phyloP scores from a whole-genome alignment of 2,888 invertebrate species.

The Ellobium chinense region DNA sequence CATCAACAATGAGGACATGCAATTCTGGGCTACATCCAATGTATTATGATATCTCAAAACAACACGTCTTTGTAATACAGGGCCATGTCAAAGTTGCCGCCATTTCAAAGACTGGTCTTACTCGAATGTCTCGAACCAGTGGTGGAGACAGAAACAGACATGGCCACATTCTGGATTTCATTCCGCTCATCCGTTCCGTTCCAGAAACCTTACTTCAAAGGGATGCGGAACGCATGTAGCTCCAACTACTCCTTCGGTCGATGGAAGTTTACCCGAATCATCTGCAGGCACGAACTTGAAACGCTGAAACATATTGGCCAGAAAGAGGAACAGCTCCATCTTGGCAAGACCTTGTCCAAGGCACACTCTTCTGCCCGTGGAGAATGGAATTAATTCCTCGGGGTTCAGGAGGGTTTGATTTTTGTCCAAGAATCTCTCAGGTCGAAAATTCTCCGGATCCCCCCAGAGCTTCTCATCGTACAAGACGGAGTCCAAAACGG shows the following conservation, averaged over 20 bases:
- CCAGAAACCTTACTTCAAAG: constrained; percentile 14
- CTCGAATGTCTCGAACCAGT: too few relatives aligned
- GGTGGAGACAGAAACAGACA: too few relatives aligned
- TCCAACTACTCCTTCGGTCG: not conserved
- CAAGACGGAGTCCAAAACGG: constrained; percentile 63
- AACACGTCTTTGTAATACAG: too few relatives aligned
- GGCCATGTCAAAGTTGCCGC: too few relatives aligned
- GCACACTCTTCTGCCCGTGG: constrained; percentile 37
- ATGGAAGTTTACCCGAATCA: not conserved
- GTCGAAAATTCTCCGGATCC: constrained; percentile 61
- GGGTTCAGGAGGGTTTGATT: constrained; percentile 50
- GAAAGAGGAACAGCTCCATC: constrained; percentile 44
- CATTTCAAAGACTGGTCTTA: too few relatives aligned
- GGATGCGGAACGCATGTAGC: not conserved
- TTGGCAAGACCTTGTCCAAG: constrained; percentile 41
- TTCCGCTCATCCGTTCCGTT: too few relatives aligned
- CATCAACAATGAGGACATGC: too few relatives aligned
- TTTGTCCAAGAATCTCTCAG: constrained; percentile 63
- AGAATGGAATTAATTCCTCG: constrained; percentile 50
- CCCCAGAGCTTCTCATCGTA: constrained; percentile 59
- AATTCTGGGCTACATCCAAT: too few relatives aligned
- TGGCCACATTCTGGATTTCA: too few relatives aligned
- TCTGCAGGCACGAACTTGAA: constrained; percentile 33
- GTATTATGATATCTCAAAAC: too few relatives aligned
- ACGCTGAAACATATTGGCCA: constrained; percentile 42